phyloP scores from a whole-genome alignment of 2,888 invertebrate genomes.

The Drosophila hamatofila region DNA sequence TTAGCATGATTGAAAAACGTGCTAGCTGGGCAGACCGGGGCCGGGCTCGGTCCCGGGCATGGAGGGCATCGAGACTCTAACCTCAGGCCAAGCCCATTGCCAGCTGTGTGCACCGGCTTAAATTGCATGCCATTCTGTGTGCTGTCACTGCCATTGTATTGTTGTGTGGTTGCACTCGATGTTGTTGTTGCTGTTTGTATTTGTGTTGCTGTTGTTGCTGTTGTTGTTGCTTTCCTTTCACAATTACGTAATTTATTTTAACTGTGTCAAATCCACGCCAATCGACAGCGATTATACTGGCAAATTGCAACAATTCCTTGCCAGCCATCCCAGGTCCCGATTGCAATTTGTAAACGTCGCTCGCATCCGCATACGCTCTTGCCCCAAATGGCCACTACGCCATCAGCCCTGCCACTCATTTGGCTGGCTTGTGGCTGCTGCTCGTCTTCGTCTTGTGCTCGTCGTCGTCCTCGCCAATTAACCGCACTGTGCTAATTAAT shows the following conservation, averaged over 20 bases:
- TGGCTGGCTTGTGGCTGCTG: conserved; percentile 36
- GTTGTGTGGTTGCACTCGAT: conserved; percentile 43
- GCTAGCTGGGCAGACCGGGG: conserved; percentile 31
- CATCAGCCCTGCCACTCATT: conserved; percentile 52
- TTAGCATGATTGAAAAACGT: conserved; percentile 80
- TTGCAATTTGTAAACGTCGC: conserved; percentile 77
- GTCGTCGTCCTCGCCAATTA: conserved; percentile 64
- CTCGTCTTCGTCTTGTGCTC: conserved; percentile 9
- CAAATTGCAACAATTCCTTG: conserved; percentile 76
- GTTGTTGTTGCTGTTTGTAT: conserved; percentile 3
- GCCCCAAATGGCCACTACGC: conserved; percentile 9
- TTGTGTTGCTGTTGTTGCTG: not conserved
- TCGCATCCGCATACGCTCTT: conserved; percentile 55
- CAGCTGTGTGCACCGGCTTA: conserved; percentile 53
- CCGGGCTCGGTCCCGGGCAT: not conserved
- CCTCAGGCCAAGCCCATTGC: conserved; percentile 42
- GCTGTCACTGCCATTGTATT: conserved; percentile 68
- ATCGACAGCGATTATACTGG: conserved; percentile 79
- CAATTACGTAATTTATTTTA: conserved; percentile 82
- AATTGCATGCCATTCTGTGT: conserved; percentile 70
- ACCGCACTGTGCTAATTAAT: conserved; percentile 81
- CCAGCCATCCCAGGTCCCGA: conserved; percentile 37
- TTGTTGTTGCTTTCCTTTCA: conserved; percentile 45
- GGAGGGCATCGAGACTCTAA: conserved; percentile 27
- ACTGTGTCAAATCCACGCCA: conserved; percentile 82